A percentile compares a stretch with the other conserved stretches of the same genome.
Conservation (phyloP, 2,888 invertebrate genomes). For the Drosophila macrospina region DNA sequence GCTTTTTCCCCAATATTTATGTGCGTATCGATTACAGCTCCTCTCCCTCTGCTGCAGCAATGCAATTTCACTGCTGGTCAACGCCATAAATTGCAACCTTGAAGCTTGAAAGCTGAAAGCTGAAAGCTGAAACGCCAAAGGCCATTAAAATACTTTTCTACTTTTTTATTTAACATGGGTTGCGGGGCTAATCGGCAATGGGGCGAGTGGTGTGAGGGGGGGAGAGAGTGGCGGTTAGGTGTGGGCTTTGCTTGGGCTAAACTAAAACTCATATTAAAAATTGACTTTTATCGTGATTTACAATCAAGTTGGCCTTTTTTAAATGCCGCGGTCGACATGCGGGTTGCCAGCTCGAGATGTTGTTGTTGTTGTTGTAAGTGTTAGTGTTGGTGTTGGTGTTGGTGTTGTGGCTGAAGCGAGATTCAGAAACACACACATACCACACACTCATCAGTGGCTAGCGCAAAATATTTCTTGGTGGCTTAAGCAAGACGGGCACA, state of each 20-base stretch:
- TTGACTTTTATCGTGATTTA: constrained; percentile 83
- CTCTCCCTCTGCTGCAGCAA: constrained; percentile 39
- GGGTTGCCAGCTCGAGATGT: constrained; percentile 49
- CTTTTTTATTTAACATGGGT: constrained; percentile 35
- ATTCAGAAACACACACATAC: constrained; percentile 29
- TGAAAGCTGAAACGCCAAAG: constrained; percentile 52
- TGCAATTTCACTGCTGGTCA: constrained; percentile 80
- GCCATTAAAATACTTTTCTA: constrained; percentile 77
- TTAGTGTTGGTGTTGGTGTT: constrained; percentile 54
- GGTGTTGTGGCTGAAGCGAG: constrained; percentile 55
- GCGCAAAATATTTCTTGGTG: constrained; percentile 77
- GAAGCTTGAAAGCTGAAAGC: constrained; percentile 52
- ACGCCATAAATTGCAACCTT: constrained; percentile 80
- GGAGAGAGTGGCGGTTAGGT: not conserved
- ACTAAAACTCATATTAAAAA: constrained; percentile 81
- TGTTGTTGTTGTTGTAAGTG: constrained; percentile 59
- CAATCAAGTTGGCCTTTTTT: constrained; percentile 80
- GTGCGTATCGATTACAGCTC: constrained; percentile 66
- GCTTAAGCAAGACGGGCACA: constrained; percentile 76
- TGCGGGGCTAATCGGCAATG: not conserved
- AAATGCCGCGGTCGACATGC: constrained; percentile 81
- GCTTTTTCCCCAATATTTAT: constrained; percentile 75
- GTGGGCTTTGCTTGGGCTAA: constrained; percentile 51
- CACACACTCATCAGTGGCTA: constrained; percentile 50
- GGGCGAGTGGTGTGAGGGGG: too few species aligned